These are phyloP conservation scores for Lontra canadensis DNA, from an alignment of 2,113 vertebrate genomes.

Conservation along the genomic window DNA sequence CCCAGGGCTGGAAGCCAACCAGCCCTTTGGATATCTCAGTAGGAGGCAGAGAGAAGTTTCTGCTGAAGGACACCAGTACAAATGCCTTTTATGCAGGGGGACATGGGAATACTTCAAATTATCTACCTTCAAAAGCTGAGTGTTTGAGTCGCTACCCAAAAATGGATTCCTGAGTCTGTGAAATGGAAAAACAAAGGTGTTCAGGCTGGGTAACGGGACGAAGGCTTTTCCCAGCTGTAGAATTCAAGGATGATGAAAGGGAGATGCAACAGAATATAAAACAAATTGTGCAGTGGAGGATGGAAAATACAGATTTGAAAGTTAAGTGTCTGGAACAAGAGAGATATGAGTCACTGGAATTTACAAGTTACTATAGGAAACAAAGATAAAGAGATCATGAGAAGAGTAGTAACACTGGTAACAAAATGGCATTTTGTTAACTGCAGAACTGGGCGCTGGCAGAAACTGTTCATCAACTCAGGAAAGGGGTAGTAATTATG, in stretches of 20 bases:
- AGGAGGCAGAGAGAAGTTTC: constrained; percentile 76
- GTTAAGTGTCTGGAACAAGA: constrained; percentile 74
- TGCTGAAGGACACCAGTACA: constrained; percentile 74
- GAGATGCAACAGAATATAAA: constrained; percentile 60
- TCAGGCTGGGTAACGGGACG: constrained; percentile 31
- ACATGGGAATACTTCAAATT: constrained; percentile 80
- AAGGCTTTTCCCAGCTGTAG: constrained; percentile 70
- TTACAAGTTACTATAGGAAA: constrained; percentile 67
- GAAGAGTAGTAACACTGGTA: background rate
- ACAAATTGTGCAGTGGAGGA: constrained; percentile 62
- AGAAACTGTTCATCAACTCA: constrained; percentile 39
- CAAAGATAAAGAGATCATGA: constrained; percentile 63
- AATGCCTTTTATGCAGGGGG: constrained; percentile 72
- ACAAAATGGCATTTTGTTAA: constrained; percentile 40
- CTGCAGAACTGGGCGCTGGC: background rate
- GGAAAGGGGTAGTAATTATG: constrained; percentile 6
- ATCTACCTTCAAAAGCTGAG: constrained; percentile 77
- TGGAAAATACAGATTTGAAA: constrained; percentile 73
- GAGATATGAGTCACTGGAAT: constrained; percentile 74
- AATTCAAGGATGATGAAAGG: constrained; percentile 66
- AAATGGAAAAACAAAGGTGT: constrained; percentile 63
- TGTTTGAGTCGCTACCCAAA: constrained; percentile 37
- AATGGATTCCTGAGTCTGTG: constrained; percentile 61
- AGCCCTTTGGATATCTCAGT: constrained; percentile 72
- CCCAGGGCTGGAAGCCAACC: constrained; percentile 62